Percentiles rank a stretch among this genome's conserved stretches.
phyloP scores from a whole-genome alignment of 2,888 invertebrate genomes.

The Conchocele bisecta region DNA sequence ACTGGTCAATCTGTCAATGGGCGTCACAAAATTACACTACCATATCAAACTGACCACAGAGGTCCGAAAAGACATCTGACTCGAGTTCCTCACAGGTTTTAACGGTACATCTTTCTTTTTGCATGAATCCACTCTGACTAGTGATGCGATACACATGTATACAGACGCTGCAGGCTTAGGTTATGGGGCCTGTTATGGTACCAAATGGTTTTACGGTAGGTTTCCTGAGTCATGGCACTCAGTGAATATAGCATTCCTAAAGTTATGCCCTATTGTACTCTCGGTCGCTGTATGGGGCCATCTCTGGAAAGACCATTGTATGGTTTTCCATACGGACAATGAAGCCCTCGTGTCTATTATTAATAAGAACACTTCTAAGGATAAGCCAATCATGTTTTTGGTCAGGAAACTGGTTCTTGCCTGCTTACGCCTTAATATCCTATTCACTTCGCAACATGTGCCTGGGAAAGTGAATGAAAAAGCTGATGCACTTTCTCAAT shows the following conservation, averaged over 20 bases:
- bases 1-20: not conserved
- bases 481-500: conserved; percentile 30
- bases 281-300: conserved; percentile 18
- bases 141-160: not conserved
- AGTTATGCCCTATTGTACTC: conserved; percentile 13
- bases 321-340: conserved; percentile 27
- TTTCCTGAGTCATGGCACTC: not conserved
- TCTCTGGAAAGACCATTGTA: not conserved
- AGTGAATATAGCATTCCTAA: conserved; percentile 11
- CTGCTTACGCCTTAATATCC: conserved; percentile 11
- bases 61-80: not conserved
- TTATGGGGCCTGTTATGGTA: not conserved
- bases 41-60: not conserved
- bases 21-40: not conserved
- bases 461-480: conserved; percentile 15
- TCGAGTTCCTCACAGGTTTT: not conserved
- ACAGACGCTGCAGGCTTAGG: conserved; percentile 1
- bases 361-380: conserved; percentile 14
- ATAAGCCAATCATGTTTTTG: conserved; percentile 16
- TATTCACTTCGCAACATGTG: conserved; percentile 14
- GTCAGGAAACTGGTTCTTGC: conserved; percentile 19
- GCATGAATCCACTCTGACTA: not conserved
- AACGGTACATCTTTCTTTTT: not conserved
- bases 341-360: conserved; percentile 29
- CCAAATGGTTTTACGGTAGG: not conserved